Evolutionary conservation across 1,140 invertebrate species (phyloP), one percentile per base, ranked within the genome.

Genomic region (Hydropsyche tenuis): DNA sequence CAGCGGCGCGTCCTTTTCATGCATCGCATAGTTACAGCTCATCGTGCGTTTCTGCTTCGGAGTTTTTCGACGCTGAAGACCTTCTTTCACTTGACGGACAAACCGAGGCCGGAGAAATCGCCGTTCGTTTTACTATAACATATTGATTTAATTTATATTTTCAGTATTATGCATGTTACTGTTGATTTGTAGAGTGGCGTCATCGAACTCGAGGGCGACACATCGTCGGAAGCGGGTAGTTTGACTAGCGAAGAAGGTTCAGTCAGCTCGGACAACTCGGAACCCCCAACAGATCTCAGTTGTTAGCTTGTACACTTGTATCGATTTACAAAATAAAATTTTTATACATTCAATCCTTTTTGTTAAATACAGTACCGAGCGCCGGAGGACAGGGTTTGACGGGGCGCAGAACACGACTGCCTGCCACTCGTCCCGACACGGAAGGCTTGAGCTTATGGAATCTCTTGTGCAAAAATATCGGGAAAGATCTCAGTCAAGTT

Each of bases 51-150:
- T 92, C 91, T 70, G 89, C 91, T n/a, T 93, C 92, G 0, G 93
- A 94, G 81, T 94, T 93, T 85, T 94, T 91, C 81, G 93, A 94
- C 84, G 93, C 93, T n/a, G 90, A 92, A 81, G 92, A 94, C 69
- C 75, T 81, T 45, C 73, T 74, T 5, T 77, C 76, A 2, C 51
- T 75, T 18, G 76, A 77, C 53, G 73, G 73, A 6, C 65, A 75
- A 27, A 51, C 68, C 7, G 76, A 77, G 53, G 60, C 25, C 1
- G 73, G 48, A 3, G 76, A 77, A 18, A 46, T 73, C 25, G 73
- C 73, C 14, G 76, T 75, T 62, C 62, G 69, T 60, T 48, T 18
- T 4, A 14, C 14, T n/a, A n/a, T n/a, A n/a, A n/a, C n/a, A n/a
- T n/a, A n/a, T n/a, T n/a, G n/a, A n/a, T n/a, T 76, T 11, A 9